Evolutionary conservation across 2,888 invertebrate genomes (phyloP).

Genomic region (Petrolisthes cinctipes): DNA sequence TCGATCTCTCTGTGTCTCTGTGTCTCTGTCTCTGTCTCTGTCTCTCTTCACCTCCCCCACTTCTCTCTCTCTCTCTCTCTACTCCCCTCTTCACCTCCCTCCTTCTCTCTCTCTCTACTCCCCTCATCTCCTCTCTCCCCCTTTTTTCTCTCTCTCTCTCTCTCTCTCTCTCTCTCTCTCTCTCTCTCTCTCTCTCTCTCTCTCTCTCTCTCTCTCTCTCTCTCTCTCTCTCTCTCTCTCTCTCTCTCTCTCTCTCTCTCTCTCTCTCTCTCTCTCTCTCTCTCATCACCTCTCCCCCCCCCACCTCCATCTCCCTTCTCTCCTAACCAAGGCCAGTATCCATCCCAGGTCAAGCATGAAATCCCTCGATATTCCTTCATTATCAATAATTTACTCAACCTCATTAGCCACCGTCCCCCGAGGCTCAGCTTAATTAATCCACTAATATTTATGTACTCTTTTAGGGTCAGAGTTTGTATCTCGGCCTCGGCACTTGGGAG

Average conservation of each 20-base stretch:
- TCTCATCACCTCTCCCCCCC: not conserved
- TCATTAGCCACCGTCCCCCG: not conserved
- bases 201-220: slow-evolving; percentile 10
- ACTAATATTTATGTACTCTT: not conserved
- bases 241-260: not conserved
- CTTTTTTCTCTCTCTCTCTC: not conserved
- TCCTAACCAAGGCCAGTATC: not conserved
- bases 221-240: not conserved
- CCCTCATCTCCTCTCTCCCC: not conserved
- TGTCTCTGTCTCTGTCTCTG: not conserved
- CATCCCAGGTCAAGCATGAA: not conserved
- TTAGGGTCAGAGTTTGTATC: not conserved
- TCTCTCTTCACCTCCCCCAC: not conserved
- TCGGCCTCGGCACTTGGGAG: too few relatives aligned
- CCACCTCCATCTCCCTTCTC: not conserved
- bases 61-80: not conserved
- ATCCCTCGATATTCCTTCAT: not conserved
- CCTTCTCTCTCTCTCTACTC: not conserved
- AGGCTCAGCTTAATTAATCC: not conserved
- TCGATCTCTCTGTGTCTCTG: not conserved
- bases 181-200: not conserved
- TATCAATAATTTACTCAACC: not conserved
- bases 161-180: not conserved
- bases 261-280: not conserved
- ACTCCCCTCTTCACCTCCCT: not conserved